phyloP scores from a whole-genome alignment of 2,797 vertebrate species.

The Hydrolagus colliei region DNA sequence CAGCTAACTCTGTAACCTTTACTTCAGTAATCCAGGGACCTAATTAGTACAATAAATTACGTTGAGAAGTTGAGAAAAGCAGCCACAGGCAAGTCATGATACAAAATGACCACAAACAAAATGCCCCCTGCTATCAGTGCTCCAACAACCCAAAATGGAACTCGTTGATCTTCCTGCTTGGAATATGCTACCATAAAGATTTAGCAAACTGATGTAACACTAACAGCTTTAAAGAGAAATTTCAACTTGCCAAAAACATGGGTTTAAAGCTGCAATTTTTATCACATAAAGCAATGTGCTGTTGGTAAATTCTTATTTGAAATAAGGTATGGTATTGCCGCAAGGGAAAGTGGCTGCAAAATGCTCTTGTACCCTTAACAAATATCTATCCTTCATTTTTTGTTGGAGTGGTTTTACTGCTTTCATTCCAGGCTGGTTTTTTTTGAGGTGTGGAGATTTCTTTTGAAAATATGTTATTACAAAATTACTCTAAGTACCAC shows the following conservation, averaged over 20 bases:
- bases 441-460: too few species aligned
- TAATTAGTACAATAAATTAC: constrained; percentile 11
- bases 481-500: too few species aligned
- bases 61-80: neutral
- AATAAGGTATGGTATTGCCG: neutral
- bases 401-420: neutral
- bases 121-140: neutral
- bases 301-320: neutral
- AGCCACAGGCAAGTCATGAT: constrained; percentile 8
- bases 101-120: neutral
- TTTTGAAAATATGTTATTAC: too few species aligned
- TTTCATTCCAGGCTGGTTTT: too few species aligned
- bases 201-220: neutral
- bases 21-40: constrained; percentile 6
- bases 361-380: neutral
- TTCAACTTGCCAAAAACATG: neutral
- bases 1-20: neutral
- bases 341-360: neutral
- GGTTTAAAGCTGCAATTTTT: neutral
- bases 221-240: neutral
- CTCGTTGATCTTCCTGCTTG: neutral
- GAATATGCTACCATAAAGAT: neutral
- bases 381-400: neutral
- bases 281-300: neutral
- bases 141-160: neutral